These are phyloP conservation scores for Liparis tanakae DNA, from an alignment of 2,797 vertebrate genomes.

Conservation along the genomic window DNA sequence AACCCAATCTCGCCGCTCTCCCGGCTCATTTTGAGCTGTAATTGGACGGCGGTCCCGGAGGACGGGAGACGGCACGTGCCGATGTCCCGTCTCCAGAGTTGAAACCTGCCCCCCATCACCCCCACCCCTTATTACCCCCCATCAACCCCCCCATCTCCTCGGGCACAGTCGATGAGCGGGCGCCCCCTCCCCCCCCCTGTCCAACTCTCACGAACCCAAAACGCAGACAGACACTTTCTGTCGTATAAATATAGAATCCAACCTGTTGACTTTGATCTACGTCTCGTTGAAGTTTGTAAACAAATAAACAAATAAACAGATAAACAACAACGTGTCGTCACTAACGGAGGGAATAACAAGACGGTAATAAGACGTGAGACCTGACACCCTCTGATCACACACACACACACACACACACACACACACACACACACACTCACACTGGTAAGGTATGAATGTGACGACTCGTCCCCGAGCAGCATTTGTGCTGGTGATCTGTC, in stretches of 20 bases:
- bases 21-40: conserved; percentile 81
- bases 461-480: conserved; percentile 56
- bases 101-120: conserved; percentile 51
- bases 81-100: conserved; percentile 62
- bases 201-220: conserved; percentile 33
- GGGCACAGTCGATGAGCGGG: conserved; percentile 71
- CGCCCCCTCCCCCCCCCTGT: conserved; percentile 35
- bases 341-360: too few species aligned
- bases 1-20: conserved; percentile 71
- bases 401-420: conserved; percentile 30
- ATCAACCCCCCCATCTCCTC: too few species aligned
- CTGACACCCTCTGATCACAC: too few species aligned
- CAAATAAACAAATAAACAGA: too few species aligned
- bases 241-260: too few species aligned
- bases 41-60: conserved; percentile 76
- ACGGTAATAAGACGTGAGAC: too few species aligned
- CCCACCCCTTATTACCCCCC: too few species aligned
- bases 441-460: too few species aligned
- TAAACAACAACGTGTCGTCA: not conserved
- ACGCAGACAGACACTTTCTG: too few species aligned
- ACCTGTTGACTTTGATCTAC: too few species aligned
- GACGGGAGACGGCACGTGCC: conserved; percentile 72
- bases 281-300: too few species aligned
- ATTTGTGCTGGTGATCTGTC: conserved; percentile 70
- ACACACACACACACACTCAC: conserved; percentile 26